Evolutionary conservation across 1,140 invertebrate species (phyloP).

Genomic region (roundworm (Caenorhabditis elegans)): WBcel235 BX284602.5:5909501-5910000

Average conservation of each 20-base stretch:
- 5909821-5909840: slow-evolving; percentile 77
- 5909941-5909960: slow-evolving; percentile 86
- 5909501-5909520: slow-evolving; percentile 83
- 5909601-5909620: slow-evolving; percentile 91
- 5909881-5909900: slow-evolving; percentile 93
- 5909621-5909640: slow-evolving; percentile 84
- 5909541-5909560: slow-evolving; percentile 85
- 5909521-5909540: slow-evolving; percentile 78
- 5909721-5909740: slow-evolving; percentile 77
- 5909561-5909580: slow-evolving; percentile 74
- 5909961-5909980: not conserved
- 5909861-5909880: slow-evolving; percentile 97
- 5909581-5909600: slow-evolving; percentile 78
- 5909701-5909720: slow-evolving; percentile 69
- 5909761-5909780: slow-evolving; percentile 81
- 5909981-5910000: slow-evolving; percentile 71
- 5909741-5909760: slow-evolving; percentile 84
- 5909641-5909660: slow-evolving; percentile 81
- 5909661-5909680: slow-evolving; percentile 81
- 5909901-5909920: slow-evolving; percentile 82
- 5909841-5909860: slow-evolving; percentile 94
- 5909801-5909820: slow-evolving; percentile 85
- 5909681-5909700: not conserved
- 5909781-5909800: slow-evolving; percentile 89
- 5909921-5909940: slow-evolving; percentile 84